Evolutionary conservation across 2,113 vertebrate genomes (phyloP), one percentile per base, ranked within the genome.

Genomic region (Haplotaxodon microlepis): DNA sequence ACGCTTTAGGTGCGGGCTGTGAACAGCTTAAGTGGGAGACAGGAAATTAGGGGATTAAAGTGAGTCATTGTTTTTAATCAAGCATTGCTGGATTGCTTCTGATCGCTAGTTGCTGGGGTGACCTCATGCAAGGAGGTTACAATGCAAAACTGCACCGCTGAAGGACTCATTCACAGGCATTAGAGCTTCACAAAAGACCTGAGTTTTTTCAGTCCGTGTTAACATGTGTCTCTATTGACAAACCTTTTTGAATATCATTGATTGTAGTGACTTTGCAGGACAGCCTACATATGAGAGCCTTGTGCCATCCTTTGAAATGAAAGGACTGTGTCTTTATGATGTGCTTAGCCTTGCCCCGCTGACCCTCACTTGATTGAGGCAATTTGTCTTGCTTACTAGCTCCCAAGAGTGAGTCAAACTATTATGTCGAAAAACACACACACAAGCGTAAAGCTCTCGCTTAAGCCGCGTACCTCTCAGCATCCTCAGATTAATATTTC

Each of bases 401-500:
- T 69, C 84, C 90, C 90, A 69, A 53, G 85, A 92, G 90, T 89
- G 88, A 84, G 91, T 87, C 87, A 93, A 93, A 92, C 86, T 86
- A 88, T 90, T 71, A 84, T 36, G 38, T 84, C 40, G 84, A 84
- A 86, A 91, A 84, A 84, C 84, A 81, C 38, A 76, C 82, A 78
- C 53, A 19, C 82, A 42, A 82, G 78, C 56, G 83, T 51, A 90
- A 87, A 90, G 45, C 84, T 45, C 86, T 86, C 87, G 92, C 93
- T 89, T 88, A 93, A 93, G 85, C 91, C 13, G 76, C 93, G 36
- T 92, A 86, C 87, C 88, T 94, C 95, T 92, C 94, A 95, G 94
- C 95, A 92, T 94, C 94, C 86, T 92, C 85, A 87, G 94, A 96
- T 96, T 95, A 96, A 96, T 96, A 95, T 96, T 96, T 96, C 94